Evolutionary conservation across 92 coral and sea anemone genomes (phyloP).

Genomic region (Chrysogorgia sp.): DNA sequence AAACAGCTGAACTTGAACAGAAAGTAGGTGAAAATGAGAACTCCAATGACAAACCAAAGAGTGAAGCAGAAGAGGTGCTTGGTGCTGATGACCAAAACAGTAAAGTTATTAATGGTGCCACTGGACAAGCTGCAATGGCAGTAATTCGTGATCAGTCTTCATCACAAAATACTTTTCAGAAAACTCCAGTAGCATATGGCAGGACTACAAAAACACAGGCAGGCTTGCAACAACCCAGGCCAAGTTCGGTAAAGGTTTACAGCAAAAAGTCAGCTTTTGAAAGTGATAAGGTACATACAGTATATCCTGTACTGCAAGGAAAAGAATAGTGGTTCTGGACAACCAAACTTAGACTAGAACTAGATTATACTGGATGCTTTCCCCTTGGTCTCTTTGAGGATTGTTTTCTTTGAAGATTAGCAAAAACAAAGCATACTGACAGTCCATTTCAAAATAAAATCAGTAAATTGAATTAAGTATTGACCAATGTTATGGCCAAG

Average conservation of each 20-base stretch:
- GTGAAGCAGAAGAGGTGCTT: slow-evolving; percentile 24
- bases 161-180: slow-evolving; percentile 34
- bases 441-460: no score
- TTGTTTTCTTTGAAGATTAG: no score
- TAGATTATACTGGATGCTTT: no score
- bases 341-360: no score
- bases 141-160: slow-evolving; percentile 1
- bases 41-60: slow-evolving; percentile 60
- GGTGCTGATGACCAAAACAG: slow-evolving; percentile 15
- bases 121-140: slow-evolving; percentile 11
- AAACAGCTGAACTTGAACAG: slow-evolving; percentile 9
- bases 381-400: no score
- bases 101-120: slow-evolving; percentile 21
- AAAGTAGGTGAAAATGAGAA: slow-evolving; percentile 37
- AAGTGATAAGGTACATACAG: slow-evolving; percentile 56
- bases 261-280: slow-evolving; percentile 21
- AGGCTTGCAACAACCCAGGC: slow-evolving; percentile 13
- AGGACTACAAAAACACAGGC: slow-evolving; percentile 71
- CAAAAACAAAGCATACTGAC: no score
- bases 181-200: slow-evolving; percentile 80
- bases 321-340: no score
- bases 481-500: no score
- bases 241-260: slow-evolving; percentile 19
- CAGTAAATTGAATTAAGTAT: no score
- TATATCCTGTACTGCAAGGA: neutral